Conservation (phyloP, 2,797 vertebrate genomes). For the Lacerta bilineata region DNA sequence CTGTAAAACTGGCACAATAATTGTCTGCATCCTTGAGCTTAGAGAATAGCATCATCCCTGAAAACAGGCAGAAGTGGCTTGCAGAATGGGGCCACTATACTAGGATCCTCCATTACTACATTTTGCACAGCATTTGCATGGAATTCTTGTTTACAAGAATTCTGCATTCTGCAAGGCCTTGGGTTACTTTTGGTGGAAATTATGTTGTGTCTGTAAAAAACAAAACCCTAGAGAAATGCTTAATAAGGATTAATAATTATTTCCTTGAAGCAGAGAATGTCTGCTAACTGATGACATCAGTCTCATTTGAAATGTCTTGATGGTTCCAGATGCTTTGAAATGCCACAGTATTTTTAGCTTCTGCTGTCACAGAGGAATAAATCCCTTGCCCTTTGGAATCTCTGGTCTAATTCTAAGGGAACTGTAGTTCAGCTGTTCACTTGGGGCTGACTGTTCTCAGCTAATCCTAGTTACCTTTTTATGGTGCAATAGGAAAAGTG, state of each 20-base stretch:
- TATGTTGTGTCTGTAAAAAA: not conserved
- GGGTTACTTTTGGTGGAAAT: not conserved
- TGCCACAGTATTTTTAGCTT: slow-evolving; percentile 28
- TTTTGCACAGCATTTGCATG: not conserved
- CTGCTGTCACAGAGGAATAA: slow-evolving; percentile 9
- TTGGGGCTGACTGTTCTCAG: not conserved
- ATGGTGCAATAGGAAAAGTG: not conserved
- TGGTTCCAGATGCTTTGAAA: slow-evolving; percentile 11
- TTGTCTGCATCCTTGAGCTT: no score
- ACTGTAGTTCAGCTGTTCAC: not conserved
- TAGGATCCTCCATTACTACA: no score
- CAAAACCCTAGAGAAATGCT: no score
- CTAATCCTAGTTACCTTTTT: not conserved
- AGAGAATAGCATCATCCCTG: no score
- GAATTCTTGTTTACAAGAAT: not conserved
- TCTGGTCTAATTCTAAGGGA: slow-evolving; percentile 5
- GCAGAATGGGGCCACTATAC: no score
- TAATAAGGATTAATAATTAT: not conserved
- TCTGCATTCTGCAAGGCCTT: not conserved
- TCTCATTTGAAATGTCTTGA: not conserved
- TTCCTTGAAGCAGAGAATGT: not conserved
- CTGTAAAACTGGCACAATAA: no score
- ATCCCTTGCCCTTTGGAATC: slow-evolving; percentile 2
- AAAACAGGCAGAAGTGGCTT: not conserved
- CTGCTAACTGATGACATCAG: not conserved